These are phyloP conservation scores for Nothoprocta perdicaria DNA, from an alignment of 2,113 vertebrate species.

Conservation along the genomic window DNA sequence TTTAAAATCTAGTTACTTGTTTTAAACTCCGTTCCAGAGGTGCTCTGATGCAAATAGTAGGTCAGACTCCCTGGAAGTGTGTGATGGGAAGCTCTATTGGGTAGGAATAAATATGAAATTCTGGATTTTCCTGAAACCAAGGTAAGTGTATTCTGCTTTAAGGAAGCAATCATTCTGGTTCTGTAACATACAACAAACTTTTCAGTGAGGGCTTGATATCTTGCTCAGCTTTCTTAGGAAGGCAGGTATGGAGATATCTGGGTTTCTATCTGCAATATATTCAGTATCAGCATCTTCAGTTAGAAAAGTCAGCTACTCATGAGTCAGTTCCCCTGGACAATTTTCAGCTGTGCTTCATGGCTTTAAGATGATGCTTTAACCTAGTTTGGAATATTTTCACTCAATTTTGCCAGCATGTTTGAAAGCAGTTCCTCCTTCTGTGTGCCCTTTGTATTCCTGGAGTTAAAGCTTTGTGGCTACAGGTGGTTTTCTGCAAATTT, in stretches of 20 bases:
- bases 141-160: constrained; percentile 16
- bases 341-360: background rate
- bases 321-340: background rate
- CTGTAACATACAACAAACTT: background rate
- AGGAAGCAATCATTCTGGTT: background rate
- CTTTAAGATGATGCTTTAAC: background rate
- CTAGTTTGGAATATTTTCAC: background rate
- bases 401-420: background rate
- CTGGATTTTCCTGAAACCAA: background rate
- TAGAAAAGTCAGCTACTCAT: background rate
- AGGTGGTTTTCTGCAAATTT: constrained; percentile 21
- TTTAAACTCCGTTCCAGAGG: constrained; percentile 28
- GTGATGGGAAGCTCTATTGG: constrained; percentile 15
- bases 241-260: background rate
- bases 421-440: background rate
- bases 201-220: background rate
- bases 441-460: background rate
- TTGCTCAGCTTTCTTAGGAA: background rate
- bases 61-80: background rate
- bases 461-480: constrained; percentile 13
- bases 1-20: constrained; percentile 40
- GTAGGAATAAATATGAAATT: constrained; percentile 24
- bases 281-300: background rate
- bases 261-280: background rate
- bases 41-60: background rate